Evolutionary conservation across 2,113 vertebrate species (phyloP).

Genomic region (Pangasianodon hypophthalmus): DNA sequence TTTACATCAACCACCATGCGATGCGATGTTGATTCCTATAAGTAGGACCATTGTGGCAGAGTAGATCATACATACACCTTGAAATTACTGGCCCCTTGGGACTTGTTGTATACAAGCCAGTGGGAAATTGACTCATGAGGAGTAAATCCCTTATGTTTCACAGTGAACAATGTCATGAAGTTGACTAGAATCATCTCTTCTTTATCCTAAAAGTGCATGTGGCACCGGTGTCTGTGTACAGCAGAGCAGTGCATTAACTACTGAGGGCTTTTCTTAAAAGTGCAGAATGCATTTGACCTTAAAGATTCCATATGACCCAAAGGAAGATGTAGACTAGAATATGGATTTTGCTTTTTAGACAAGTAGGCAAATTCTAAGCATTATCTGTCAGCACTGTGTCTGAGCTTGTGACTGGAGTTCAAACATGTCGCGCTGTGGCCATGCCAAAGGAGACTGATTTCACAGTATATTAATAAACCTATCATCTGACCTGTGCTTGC

Average conservation of each 20-base stretch:
- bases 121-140: not conserved
- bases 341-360: not conserved
- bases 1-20: not conserved
- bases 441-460: not conserved
- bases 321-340: not conserved
- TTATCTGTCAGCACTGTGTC: not conserved
- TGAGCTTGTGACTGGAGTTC: not conserved
- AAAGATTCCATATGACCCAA: not conserved
- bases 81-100: too few relatives aligned
- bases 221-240: too few relatives aligned
- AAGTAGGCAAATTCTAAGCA: not conserved
- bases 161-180: too few relatives aligned
- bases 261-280: not conserved
- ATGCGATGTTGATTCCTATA: not conserved
- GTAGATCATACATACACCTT: not conserved
- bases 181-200: too few relatives aligned
- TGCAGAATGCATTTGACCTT: not conserved
- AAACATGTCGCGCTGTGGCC: not conserved
- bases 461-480: not conserved
- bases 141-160: not conserved
- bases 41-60: not conserved
- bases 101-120: not conserved
- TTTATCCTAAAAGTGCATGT: too few relatives aligned
- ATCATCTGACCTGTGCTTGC: not conserved
- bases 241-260: not conserved